A percentile compares a stretch with the other conserved stretches of the same genome.
Conservation (phyloP, 2,888 invertebrate genomes). For the Monoplex corrugatus region DNA sequence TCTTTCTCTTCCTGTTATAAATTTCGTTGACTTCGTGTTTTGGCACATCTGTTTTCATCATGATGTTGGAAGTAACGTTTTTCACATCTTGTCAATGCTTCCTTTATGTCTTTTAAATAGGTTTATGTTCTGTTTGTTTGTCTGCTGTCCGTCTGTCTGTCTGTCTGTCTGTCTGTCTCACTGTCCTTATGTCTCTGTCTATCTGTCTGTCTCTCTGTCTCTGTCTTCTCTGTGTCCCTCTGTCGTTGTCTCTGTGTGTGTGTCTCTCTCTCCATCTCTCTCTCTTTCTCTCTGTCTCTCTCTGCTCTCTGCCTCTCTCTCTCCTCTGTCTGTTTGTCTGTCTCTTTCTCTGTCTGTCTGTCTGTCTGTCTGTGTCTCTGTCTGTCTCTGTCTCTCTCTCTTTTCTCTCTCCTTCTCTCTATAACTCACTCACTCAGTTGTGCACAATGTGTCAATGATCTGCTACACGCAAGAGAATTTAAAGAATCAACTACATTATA, state of each 20-base stretch:
- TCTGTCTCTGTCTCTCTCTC: slow-evolving; percentile 5
- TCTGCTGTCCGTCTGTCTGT: no score
- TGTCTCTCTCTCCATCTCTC: background rate
- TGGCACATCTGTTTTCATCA: no score
- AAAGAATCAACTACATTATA: no score
- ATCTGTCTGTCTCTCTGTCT: no score
- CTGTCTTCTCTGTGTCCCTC: background rate
- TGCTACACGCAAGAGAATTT: no score
- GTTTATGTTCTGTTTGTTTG: no score
- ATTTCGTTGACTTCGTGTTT: no score
- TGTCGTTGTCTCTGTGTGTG: background rate
- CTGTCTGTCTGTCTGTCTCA: slow-evolving; percentile 34
- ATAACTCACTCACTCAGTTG: background rate
- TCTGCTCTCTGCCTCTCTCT: background rate
- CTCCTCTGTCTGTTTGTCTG: background rate
- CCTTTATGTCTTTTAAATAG: no score
- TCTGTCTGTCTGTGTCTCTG: slow-evolving; percentile 34
- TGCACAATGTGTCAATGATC: no score
- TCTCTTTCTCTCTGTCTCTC: background rate
- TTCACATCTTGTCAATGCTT: no score
- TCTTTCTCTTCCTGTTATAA: background rate
- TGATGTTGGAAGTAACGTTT: no score
- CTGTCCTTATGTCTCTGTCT: no score
- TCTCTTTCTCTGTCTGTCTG: slow-evolving; percentile 1
- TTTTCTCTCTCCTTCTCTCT: slow-evolving; percentile 32